Base-by-base conservation (phyloP, 2,888 invertebrate genomes). In the Leucozona laternaria region DNA sequence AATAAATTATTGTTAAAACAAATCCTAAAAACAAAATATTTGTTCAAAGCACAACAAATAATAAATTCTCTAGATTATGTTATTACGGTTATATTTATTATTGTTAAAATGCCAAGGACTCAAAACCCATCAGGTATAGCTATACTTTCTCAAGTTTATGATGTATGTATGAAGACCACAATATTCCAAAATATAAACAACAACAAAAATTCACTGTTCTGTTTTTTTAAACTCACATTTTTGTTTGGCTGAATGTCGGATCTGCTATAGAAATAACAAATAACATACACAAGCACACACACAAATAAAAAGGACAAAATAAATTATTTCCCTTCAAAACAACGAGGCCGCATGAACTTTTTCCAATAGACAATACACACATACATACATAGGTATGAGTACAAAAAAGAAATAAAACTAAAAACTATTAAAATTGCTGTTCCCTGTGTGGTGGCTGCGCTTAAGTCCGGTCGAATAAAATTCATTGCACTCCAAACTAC, bases 391-490 rank as follows among this genome's bases (percentile, higher is more conserved):
- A 45, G 17, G 7, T 43, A n/a, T 4, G 5, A 20, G 10, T 13
- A 37, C 11, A 31, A 13, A 37, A 40, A 68, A 11, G 7, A 15
- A 60, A 48, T 43, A 6, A 45, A 53, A 11, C 28, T 6, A 60
- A 40, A 79, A 75, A 34, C 75, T 66, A 79, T 84, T 71, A 64
- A 79, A 70, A 45, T 53, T 37, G 34, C 50, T 50, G 20, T 75
- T 53, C n/a, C n/a, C 1, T 50, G 50, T 75, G 57, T 70, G 55
- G 34, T 31, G 20, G 40, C 20, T 20, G 62, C 50, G 58, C 53
- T 60, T 48, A 75, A 80, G 73, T 75, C 64, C 43, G 43, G n/a
- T 79, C 71, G 66, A 76, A 75, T 71, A 71, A 84, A 84, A 84
- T 79, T 84, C 84, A 79, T 79, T 84, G 79, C 76, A 76, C 64